Base-by-base conservation (phyloP, 2,888 invertebrate species). In the Tenthredo livida region DNA sequence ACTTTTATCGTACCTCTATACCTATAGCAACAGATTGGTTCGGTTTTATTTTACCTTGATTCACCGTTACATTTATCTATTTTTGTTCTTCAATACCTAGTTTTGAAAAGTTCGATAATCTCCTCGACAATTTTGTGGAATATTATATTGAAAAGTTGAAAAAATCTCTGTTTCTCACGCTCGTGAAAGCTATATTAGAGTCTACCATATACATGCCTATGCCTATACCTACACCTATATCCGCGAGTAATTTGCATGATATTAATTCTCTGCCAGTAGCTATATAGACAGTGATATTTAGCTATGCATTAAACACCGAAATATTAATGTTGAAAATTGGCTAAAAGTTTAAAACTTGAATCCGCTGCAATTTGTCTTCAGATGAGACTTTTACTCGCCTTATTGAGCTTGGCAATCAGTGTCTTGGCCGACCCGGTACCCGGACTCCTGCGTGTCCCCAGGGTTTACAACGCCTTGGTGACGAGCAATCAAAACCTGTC, bases 381-480 rank as follows among this genome's bases (percentile, higher is more conserved):
- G 90, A 90, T 90, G 90, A 89, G 86, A 78, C 9, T 88, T n/a
- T 29, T 88, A 33, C 85, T 47, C 10, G 84, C 29, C n/a, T 85
- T 29, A 37, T 86, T 72, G 58, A 77, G 93, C 54, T 85, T 93
- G 54, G 88, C 90, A 12, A 88, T 89, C 2, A 90, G 90, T 25
- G 65, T 88, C 3, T 89, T 93, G 5, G 93, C 92, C 2, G 93
- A 93, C 2, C 89, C 91, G 33, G 89, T 90, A 70, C 93, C 93
- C 37, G 94, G 94, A 4, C 94, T 95, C 0, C 94, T 95, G 43
- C 95, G 96, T 86, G 94, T 96, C 0, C 97, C 97, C 0, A 96
- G 96, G 92, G 96, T 97, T 50, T 97, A 97, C 94, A 97, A 97
- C 92, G 97, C 97, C 0, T 94, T 97, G 85, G 96, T 97, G 91